Base-by-base conservation (phyloP, 2,797 vertebrate species). In the Onychomys arenicola region DNA sequence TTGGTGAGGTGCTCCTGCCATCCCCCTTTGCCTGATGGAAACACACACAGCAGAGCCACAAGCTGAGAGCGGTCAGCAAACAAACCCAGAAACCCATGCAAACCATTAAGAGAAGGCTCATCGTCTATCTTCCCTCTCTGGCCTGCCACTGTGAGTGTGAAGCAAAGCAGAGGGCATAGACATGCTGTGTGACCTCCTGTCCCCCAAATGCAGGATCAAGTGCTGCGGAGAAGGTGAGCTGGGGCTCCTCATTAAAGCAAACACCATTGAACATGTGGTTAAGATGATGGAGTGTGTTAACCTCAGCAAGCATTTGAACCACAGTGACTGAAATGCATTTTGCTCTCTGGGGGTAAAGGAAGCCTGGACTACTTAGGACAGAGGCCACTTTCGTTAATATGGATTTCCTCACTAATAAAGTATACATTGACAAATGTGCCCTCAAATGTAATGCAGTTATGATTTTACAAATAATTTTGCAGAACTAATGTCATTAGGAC, bases 201-300 rank as follows among this genome's bases (percentile, higher is more conserved):
- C 25, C 43, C 21, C 87, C 57, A 91, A 67, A 83, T 0, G n/a
- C 93, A 88, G 94, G 97, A 96, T 98, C 98, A 98, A 95, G 77
- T 43, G 97, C 94, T 89, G 78, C 4, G 59, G 97, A 95, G 93
- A 83, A 81, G 85, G 96, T 93, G 78, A 97, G 94, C 69, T 77
- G 1, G 52, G 75, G 49, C 85, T 98, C 85, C 98, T 98, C 98
- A 98, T 98, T 96, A 98, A 97, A 98, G 71, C 97, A 98, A 98
- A 98, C 63, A 97, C 57, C 93, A 46, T 96, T 95, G 96, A 97
- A 97, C 96, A 57, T 19, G 95, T 75, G 95, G 96, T 83, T 87
- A 83, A 84, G 97, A 95, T 93, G 97, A 98, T 67, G 86, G 86
- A 97, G 94, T 88, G 29, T n/a, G 96, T 97, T 98, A 97, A 98